Conservation (phyloP, 2,797 vertebrate species). For the Tadarida brasiliensis region DNA sequence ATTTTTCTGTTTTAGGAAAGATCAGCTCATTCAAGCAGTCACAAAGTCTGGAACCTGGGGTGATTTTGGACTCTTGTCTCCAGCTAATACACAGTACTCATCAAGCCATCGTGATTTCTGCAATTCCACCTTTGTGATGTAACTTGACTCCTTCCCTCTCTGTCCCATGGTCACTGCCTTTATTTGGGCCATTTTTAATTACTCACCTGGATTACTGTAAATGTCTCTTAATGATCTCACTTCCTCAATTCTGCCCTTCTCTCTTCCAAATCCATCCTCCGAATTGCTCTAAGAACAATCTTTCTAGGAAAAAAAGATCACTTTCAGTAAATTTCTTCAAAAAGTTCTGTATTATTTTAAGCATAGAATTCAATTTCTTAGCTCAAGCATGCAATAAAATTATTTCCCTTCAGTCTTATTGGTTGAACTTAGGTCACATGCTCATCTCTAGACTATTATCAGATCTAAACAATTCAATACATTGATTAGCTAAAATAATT, state of each 20-base stretch:
- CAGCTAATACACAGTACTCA: background rate
- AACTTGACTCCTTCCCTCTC: background rate
- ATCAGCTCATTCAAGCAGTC: background rate
- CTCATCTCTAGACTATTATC: background rate
- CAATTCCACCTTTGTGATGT: background rate
- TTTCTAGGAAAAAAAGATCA: background rate
- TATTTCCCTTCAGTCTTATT: background rate
- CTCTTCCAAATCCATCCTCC: background rate
- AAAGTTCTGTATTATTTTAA: background rate
- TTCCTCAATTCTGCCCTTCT: background rate
- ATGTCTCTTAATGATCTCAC: slow-evolving; percentile 4
- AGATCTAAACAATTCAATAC: background rate
- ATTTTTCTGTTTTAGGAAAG: slow-evolving; percentile 36
- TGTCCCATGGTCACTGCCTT: background rate
- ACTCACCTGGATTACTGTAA: background rate
- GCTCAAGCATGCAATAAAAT: background rate
- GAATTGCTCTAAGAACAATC: slow-evolving; percentile 16
- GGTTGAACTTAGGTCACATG: background rate
- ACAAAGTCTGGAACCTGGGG: background rate
- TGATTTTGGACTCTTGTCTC: background rate
- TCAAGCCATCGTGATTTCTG: background rate
- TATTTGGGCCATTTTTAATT: background rate
- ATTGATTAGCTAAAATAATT: background rate
- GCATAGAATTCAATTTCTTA: slow-evolving; percentile 10
- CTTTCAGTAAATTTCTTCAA: slow-evolving; percentile 24